Percentiles rank a stretch among this genome's conserved stretches.
phyloP scores from a whole-genome alignment of 2,888 invertebrate genomes.

The Neuroscelio doddi region DNA sequence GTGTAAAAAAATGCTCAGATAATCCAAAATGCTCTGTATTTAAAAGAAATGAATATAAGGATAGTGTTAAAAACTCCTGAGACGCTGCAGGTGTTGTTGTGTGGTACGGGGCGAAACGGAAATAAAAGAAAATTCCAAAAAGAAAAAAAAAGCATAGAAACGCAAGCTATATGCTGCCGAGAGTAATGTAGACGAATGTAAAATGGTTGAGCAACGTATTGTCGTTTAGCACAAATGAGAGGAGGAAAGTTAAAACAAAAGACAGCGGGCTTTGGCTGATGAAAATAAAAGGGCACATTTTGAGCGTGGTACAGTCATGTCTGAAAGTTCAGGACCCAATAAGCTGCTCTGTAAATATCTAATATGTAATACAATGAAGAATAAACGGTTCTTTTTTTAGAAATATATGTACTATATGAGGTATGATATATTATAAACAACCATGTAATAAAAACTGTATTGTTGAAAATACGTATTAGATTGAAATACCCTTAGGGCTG shows the following conservation, averaged over 20 bases:
- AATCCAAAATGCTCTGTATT: no score
- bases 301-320: slow-evolving; percentile 51
- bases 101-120: slow-evolving; percentile 6
- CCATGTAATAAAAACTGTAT: slow-evolving; percentile 50
- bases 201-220: slow-evolving; percentile 49
- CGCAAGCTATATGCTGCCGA: slow-evolving; percentile 31
- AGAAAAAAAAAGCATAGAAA: slow-evolving; percentile 13
- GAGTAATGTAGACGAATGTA: slow-evolving; percentile 35
- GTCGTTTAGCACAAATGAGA: slow-evolving; percentile 65
- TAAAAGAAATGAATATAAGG: no score
- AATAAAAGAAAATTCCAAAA: slow-evolving; percentile 19
- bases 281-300: slow-evolving; percentile 9
- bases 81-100: slow-evolving; percentile 3
- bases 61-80: background rate
- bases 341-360: slow-evolving; percentile 51
- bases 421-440: slow-evolving; percentile 43
- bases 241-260: slow-evolving; percentile 13
- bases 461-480: slow-evolving; percentile 50
- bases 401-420: slow-evolving; percentile 44
- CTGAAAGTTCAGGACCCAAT: slow-evolving; percentile 41
- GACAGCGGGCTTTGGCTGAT: slow-evolving; percentile 8
- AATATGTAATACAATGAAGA: slow-evolving; percentile 42
- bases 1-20: no score
- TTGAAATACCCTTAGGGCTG: slow-evolving; percentile 44
- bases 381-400: slow-evolving; percentile 46